Percentiles rank a stretch among this genome's conserved stretches.
phyloP scores from a whole-genome alignment of 2,797 vertebrate genomes.

The Pterois miles region DNA sequence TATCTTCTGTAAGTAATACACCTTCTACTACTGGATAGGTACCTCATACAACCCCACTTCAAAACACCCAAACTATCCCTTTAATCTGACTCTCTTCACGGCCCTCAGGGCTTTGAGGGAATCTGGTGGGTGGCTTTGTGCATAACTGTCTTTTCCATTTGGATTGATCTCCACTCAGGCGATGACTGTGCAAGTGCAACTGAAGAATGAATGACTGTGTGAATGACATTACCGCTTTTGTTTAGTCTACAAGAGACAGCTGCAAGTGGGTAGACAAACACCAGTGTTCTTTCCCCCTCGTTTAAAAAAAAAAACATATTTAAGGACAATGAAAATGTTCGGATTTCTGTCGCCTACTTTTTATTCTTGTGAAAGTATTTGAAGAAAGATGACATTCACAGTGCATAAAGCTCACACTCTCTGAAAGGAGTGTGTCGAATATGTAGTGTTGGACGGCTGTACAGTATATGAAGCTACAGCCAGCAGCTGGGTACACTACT shows the following conservation, averaged over 20 bases:
- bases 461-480: not conserved
- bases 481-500: not conserved
- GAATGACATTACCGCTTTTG: constrained; percentile 4
- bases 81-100: not conserved
- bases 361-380: not conserved
- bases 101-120: not conserved
- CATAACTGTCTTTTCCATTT: constrained; percentile 9
- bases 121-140: not conserved
- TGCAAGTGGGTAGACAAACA: not conserved
- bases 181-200: constrained; percentile 2
- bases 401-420: not conserved
- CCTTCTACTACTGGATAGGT: too few relatives aligned
- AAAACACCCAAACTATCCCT: too few relatives aligned
- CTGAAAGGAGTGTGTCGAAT: not conserved
- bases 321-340: not conserved
- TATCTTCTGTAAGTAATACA: too few relatives aligned
- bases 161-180: constrained; percentile 16
- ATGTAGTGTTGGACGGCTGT: too few relatives aligned
- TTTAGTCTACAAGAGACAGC: not conserved
- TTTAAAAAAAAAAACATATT: not conserved
- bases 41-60: too few relatives aligned
- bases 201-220: not conserved
- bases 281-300: not conserved
- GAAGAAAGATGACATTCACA: not conserved
- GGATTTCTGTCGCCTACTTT: not conserved